Base-by-base conservation (phyloP, 2,797 vertebrate species). In the Acomys russatus region DNA sequence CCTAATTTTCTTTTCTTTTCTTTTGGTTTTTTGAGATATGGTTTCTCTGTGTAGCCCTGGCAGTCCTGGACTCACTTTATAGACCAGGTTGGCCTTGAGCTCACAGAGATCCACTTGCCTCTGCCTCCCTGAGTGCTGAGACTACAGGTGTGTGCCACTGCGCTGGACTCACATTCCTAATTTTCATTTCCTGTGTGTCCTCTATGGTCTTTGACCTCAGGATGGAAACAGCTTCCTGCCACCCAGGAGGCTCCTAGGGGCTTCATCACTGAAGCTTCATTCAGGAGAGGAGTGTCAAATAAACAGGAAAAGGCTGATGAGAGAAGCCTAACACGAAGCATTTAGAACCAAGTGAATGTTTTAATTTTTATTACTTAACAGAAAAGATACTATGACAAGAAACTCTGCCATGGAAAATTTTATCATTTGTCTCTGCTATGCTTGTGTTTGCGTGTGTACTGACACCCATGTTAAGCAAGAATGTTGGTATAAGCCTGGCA, bases 91-190 rank as follows among this genome's bases (percentile, higher is more conserved):
- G 44, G 44, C 44, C 44, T 44, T 44, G 44, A 44, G 4, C 44
- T 3, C 44, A 44, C 44, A 44, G 44, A 44, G 44, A 44, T 44
- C 44, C 44, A 44, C 44, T 44, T 44, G 44, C 44, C 44, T 44
- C 44, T 44, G 44, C 44, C 44, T 44, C 44, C 44, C 4, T 44
- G 44, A 44, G 44, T 44, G 44, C 44, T 44, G 44, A 44, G 44
- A 44, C 44, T 4, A 44, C 44, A 44, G 44, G 44, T 44, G 44
- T 44, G 44, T 44, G 44, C 44, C 44, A 44, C 44, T 44, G 44
- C 44, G 4, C 44, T 44, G 44, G 44, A 44, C 2, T 9, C 28
- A 3, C 2, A 0, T 51, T n/a, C 20, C 22, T n/a, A 9, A 23
- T 63, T 30, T 51, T 25, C 20, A 80, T 17, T 44, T 66, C 28